Base-by-base conservation (phyloP, 2,113 vertebrate genomes). In the Hemichromis elongatus region DNA sequence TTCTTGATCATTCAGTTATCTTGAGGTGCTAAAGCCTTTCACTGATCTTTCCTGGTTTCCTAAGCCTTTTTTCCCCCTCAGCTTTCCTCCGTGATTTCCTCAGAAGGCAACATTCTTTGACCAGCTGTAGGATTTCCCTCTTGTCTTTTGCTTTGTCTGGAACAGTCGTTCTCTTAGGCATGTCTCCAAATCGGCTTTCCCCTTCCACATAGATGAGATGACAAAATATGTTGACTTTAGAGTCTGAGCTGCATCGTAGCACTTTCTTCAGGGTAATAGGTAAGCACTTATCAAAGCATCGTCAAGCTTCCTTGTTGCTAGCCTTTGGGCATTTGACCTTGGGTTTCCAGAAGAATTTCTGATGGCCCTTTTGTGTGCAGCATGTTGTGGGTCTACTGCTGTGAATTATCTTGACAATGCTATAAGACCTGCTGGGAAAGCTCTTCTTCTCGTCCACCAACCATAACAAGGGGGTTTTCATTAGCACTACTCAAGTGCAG, bases 101-200 rank as follows among this genome's bases (percentile, higher is more conserved):
- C 70, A 50, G 45, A 50, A 75, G 45, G 6, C 18, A 50, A 28
- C 35, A 50, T 75, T 75, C 42, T 75, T 75, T 75, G 10, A 28
- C 24, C 70, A 75, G 14, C 70, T 30, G 42, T 28, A 75, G 70
- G 70, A 47, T 75, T 75, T 75, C 26, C 70, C 70, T 52, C 70
- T n/a, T 19, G 21, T 26, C 1, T 70, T 40, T 45, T 70, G 13
- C 21, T 45, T 16, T 45, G 21, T 45, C 63, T 70, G 13, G 63
- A 70, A 70, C 63, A 70, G 37, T 1, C 26, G 26, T 33, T 50
- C 24, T 30, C 47, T 47, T 16, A 50, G 2, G 16, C 70, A 75
- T 52, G 63, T 70, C 63, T 26, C 7, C 37, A 70, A 1, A 70
- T 70, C 45, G 63, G 21, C 13, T 26, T 45, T 24, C 21, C 13